Evolutionary conservation across 2,888 invertebrate species (phyloP).

Genomic region (Physocephala rufipes): DNA sequence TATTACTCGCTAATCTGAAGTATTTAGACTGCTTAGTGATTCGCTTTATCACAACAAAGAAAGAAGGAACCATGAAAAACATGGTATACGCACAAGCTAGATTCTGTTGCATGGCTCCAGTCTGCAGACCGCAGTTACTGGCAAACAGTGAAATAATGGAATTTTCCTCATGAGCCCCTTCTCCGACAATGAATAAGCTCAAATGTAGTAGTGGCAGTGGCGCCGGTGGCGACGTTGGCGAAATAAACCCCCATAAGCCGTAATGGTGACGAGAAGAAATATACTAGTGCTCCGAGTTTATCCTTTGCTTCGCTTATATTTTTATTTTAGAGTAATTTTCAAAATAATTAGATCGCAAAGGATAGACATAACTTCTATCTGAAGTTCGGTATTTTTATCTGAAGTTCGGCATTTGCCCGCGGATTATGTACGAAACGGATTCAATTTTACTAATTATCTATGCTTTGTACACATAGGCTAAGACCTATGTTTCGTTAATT

Average conservation of each 20-base stretch:
- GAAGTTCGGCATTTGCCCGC: neutral
- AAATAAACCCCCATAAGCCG: slow-evolving; percentile 60
- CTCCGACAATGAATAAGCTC: slow-evolving; percentile 64
- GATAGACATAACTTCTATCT: slow-evolving; percentile 21
- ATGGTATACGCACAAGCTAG: slow-evolving; percentile 47
- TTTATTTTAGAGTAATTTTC: slow-evolving; percentile 1
- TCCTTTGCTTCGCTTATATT: neutral
- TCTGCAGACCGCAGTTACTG: slow-evolving; percentile 25
- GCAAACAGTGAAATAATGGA: slow-evolving; percentile 58
- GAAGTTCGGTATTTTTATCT: slow-evolving; percentile 10
- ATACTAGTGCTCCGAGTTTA: neutral
- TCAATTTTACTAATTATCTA: neutral
- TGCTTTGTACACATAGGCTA: too few relatives aligned
- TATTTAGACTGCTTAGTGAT: neutral
- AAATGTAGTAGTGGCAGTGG: neutral
- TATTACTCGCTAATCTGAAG: slow-evolving; percentile 7
- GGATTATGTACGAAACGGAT: neutral
- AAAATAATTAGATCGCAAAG: slow-evolving; percentile 34
- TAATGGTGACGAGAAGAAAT: neutral
- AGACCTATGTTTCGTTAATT: too few relatives aligned
- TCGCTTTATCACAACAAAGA: slow-evolving; percentile 23
- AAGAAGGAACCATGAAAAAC: slow-evolving; percentile 31
- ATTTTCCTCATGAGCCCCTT: slow-evolving; percentile 65
- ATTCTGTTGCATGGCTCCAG: slow-evolving; percentile 38
- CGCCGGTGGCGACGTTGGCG: slow-evolving; percentile 39